Evolutionary conservation across 2,113 vertebrate genomes (phyloP), one percentile per base, ranked within the genome.

Genomic region (Lucifuga dentata): DNA sequence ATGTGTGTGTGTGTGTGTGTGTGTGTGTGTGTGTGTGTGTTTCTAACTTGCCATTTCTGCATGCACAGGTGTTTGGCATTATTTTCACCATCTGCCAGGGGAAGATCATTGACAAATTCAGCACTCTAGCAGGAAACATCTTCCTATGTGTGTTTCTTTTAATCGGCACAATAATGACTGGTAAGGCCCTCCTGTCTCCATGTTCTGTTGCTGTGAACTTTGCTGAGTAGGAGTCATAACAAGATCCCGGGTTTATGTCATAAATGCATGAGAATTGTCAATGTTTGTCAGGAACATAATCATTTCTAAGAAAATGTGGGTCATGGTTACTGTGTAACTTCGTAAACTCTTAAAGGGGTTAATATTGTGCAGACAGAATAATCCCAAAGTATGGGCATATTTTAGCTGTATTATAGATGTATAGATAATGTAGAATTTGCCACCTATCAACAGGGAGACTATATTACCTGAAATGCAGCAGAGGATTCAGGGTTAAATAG

Each of bases 31-130:
- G 56, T 17, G n/a, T 23, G 21, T 38, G 12, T 23, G 0, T 15
- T 60, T 19, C 23, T 70, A 24, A 78, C 45, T 9, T 19, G 35
- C 1, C 39, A 15, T 66, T n/a, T 71, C 13, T 68, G 23, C 62
- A 29, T 53, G 49, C 46, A 2, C 88, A 99, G 98, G 91, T 98
- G 60, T 99, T 98, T 67, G 98, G 97, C 60, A 96, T 99, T 83
- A 94, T 94, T 61, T 98, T 99, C 86, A 99, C 97, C 67, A 94
- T 97, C 29, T 59, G 91, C 78, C 95, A 99, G 78, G 96, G 97
- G 4, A 93, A 95, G 86, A 94, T 99, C 70, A 95, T 99, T 0
- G 92, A 97, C 62, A 0, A 0, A 5, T 96, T 94, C 21, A 91
- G 89, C 61, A 95, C 95, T 0, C 68, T 74, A 63, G 83, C 88